phyloP scores from a whole-genome alignment of 2,797 vertebrate genomes.

The Xiphorhynchus erythropygius region DNA sequence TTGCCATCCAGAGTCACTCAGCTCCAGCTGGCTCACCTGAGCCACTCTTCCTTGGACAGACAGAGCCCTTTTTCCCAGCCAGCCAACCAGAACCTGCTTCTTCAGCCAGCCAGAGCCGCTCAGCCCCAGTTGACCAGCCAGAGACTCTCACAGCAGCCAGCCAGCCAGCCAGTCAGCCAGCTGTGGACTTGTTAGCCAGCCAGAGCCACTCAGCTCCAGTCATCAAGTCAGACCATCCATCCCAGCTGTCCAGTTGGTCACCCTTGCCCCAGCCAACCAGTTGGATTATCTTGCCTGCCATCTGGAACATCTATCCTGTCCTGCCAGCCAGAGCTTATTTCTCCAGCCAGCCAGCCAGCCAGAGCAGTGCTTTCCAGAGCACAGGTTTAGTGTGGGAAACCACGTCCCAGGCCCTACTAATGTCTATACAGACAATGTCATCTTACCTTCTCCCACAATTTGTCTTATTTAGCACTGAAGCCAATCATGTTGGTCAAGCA shows the following conservation, averaged over 20 bases:
- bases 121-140: background rate
- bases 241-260: background rate
- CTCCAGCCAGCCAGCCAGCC: background rate
- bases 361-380: background rate
- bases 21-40: background rate
- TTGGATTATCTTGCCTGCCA: background rate
- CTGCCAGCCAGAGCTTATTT: background rate
- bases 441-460: background rate
- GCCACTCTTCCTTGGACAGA: background rate
- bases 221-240: rapidly evolving
- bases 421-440: background rate
- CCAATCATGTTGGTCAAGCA: background rate
- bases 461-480: background rate
- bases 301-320: background rate
- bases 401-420: background rate
- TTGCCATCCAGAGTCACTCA: background rate
- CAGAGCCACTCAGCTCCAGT: background rate
- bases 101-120: background rate
- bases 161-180: no score
- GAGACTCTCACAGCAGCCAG: background rate
- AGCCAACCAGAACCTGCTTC: background rate
- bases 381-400: background rate
- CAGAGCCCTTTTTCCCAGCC: background rate
- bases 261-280: background rate
- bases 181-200: no score